A percentile compares a stretch with the other conserved stretches of the same genome.
Conservation (phyloP, 2,888 invertebrate species). For the Dioctria rufipes region DNA sequence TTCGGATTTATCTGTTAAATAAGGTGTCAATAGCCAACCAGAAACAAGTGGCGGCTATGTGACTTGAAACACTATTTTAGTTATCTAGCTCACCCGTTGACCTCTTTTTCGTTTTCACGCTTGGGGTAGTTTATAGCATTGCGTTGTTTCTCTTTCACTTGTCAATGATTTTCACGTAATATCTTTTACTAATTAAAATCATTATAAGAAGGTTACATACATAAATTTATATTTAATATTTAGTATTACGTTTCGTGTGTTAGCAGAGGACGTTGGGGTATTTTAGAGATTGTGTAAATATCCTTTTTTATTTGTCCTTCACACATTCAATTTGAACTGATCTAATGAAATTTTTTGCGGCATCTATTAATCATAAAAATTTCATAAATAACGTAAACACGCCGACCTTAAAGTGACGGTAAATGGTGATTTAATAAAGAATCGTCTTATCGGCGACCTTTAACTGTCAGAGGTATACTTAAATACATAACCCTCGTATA, state of each 20-base stretch:
- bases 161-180: constrained; percentile 25
- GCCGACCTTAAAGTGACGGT: too few species aligned
- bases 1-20: neutral
- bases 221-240: constrained; percentile 9
- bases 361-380: too few species aligned
- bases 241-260: neutral
- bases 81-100: neutral
- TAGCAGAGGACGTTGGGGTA: neutral
- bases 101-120: constrained; percentile 8
- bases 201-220: constrained; percentile 6
- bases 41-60: neutral
- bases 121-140: neutral
- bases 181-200: constrained; percentile 24
- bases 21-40: neutral
- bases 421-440: too few species aligned
- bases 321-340: neutral
- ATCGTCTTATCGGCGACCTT: too few species aligned
- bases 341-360: neutral
- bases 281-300: too few species aligned
- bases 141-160: neutral
- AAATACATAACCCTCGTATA: too few species aligned
- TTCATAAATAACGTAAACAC: too few species aligned
- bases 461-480: too few species aligned
- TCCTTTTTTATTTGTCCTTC: too few species aligned
- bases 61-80: neutral